Base-by-base conservation (phyloP, 2,888 invertebrate genomes). In the Cantharis flavilabris region DNA sequence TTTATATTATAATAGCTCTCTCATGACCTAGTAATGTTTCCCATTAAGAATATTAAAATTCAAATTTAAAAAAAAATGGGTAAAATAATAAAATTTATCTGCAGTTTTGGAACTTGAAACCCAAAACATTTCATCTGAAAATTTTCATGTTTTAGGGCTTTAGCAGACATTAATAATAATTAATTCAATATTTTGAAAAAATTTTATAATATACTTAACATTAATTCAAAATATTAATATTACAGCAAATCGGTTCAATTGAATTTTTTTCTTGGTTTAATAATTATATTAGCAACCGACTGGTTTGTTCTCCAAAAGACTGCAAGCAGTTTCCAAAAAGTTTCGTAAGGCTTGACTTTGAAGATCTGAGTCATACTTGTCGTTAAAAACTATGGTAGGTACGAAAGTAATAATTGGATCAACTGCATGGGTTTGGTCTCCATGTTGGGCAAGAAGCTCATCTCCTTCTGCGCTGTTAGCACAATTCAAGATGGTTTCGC, bases 371-470 rank as follows among this genome's bases (percentile, higher is more conserved):
- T 83, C 81, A 30, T 82, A 86, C 16, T 67, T 86, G 63, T 86
- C 87, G 72, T 90, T 88, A 76, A 90, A 86, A 3, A 87, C 81
- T 62, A 90, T 85, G 0, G 89, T 87, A 9, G 90, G 90, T 0
- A 90, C 87, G 77, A 87, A 89, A 10, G 80, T 71, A 16, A 89
- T 82, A 3, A 79, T 76, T 4, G 88, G 86, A 3, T 82, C 30
- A 5, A 89, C 76, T 0, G 82, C 82, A 5, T 83, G 77, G 0
- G 90, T 89, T 76, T 79, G 85, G 63, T 88, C 83, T 2, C 90
- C 90, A 67, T 87, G 81, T 10, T 78, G 79, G 0, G 84, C 87
- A 33, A 90, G 83, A 20, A 89, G 80, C 9, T 88, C 84, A 28
- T 86, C 85, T 2, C 87, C 89, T 76, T 82, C 62, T 3, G 81